Evolutionary conservation across 2,797 vertebrate species (phyloP), one percentile per base, ranked within the genome.

Genomic region (Pseudomugil gertrudae): DNA sequence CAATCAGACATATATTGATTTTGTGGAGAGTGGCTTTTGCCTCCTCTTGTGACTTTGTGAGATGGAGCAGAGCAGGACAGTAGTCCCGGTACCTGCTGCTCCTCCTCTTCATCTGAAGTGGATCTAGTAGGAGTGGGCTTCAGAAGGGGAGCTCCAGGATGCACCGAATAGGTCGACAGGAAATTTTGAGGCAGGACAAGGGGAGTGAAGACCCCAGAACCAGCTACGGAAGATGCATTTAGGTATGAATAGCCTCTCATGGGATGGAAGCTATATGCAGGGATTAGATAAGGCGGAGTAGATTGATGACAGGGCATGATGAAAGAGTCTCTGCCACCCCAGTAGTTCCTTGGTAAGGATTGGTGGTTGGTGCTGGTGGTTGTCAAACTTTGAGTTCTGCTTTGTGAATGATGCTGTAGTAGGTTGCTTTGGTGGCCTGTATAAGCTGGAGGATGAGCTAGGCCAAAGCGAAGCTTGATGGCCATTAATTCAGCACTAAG

Each of bases 401-500:
- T 0, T n/a, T 64, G 69, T 48, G 50, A 23, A 7, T 73, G 78
- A 10, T 84, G 77, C 33, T 79, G 88, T 48, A 81, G 66, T n/a
- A 67, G 76, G 67, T 74, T 86, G 63, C 51, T 78, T 2, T 88
- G 85, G 29, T 83, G 87, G 19, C 63, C 72, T 2, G 76, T 33
- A 36, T 81, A 70, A 2, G 67, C 35, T 0, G 57, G 4, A 0
- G 91, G 63, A 47, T 84, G 72, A 15, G 91, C 50, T 29, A 95
- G 88, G 38, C 96, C 96, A 0, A 92, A 94, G 23, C 72, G 94
- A 43, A 95, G 80, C 76, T 94, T 95, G 27, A 98, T 85, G 0
- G 94, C 84, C 45, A 92, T 88, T 60, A 98, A 84, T 87, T 98
- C 96, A 0, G 93, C 87, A 32, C 92, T 87, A 17, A 98, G 94